phyloP scores from a whole-genome alignment of 2,888 invertebrate species.

The Tetramorium bicarinatum region DNA sequence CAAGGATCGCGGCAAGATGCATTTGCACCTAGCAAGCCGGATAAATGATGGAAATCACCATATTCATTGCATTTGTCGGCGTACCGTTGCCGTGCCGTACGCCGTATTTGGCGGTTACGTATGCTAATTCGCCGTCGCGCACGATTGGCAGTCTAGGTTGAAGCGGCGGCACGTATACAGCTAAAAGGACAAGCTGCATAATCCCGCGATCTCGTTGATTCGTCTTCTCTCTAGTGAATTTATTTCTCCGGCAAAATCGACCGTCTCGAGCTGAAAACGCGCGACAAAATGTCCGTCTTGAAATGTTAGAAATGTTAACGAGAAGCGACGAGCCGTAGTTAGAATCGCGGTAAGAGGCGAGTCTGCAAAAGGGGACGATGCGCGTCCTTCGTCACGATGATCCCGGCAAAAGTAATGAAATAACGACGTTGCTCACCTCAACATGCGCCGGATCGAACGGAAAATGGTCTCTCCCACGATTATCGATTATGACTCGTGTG shows the following conservation, averaged over 20 bases:
- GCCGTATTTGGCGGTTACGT: constrained; percentile 82
- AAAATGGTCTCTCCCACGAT: constrained; percentile 64
- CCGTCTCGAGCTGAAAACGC: constrained; percentile 28
- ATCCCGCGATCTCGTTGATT: constrained; percentile 61
- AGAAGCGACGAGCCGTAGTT: constrained; percentile 16
- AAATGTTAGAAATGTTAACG: constrained; percentile 46
- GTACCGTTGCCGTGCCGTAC: constrained; percentile 74
- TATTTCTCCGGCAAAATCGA: constrained; percentile 61
- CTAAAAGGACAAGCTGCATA: constrained; percentile 64
- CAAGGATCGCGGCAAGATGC: constrained; percentile 76
- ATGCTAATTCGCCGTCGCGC: constrained; percentile 73
- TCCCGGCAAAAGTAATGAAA: constrained; percentile 38
- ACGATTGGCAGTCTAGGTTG: constrained; percentile 66
- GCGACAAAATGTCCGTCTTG: constrained; percentile 39
- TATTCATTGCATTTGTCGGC: constrained; percentile 83
- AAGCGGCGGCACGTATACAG: constrained; percentile 33
- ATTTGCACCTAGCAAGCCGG: constrained; percentile 76
- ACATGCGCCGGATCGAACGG: constrained; percentile 5
- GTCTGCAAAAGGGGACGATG: constrained; percentile 40
- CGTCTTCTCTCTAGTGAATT: constrained; percentile 63
- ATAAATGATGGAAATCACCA: constrained; percentile 84
- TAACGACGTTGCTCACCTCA: constrained; percentile 40
- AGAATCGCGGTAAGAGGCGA: constrained; percentile 52
- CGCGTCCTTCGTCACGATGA: constrained; percentile 37
- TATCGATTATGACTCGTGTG: constrained; percentile 59